Evolutionary conservation across 1,140 invertebrate species (phyloP).

Genomic region (Drosophila takahashii): DNA sequence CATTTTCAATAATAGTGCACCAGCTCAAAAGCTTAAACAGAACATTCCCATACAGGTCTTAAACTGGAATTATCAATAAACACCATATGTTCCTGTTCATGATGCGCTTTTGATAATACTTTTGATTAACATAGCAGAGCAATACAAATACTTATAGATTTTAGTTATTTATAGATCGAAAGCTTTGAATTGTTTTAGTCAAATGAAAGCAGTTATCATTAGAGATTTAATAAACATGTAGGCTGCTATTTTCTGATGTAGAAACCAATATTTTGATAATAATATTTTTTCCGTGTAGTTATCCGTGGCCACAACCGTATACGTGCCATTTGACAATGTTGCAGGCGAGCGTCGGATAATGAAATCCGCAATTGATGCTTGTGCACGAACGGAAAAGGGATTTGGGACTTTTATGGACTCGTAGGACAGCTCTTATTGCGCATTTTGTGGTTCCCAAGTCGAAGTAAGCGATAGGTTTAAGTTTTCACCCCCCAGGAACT

Average conservation of each 20-base stretch:
- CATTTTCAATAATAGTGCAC: slow-evolving; percentile 1
- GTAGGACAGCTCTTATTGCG: slow-evolving; percentile 22
- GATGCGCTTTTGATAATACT: background rate
- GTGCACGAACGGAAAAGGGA: slow-evolving; percentile 15
- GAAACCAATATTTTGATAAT: no score
- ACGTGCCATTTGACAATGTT: slow-evolving; percentile 31
- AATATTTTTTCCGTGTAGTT: slow-evolving; percentile 2
- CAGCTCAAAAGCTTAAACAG: background rate
- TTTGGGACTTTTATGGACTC: slow-evolving; percentile 13
- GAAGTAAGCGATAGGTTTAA: slow-evolving; percentile 21
- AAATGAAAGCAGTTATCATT: no score
- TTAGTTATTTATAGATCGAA: background rate
- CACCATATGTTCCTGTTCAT: background rate
- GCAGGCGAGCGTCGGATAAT: slow-evolving; percentile 16
- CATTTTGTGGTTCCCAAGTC: slow-evolving; percentile 23
- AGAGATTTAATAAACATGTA: no score
- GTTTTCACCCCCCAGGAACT: background rate
- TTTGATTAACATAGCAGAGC: background rate
- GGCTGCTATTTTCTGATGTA: no score
- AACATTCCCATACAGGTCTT: background rate
- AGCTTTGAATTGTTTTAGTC: no score
- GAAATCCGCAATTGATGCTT: slow-evolving; percentile 34
- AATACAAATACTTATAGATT: background rate
- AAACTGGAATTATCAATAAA: slow-evolving; percentile 11
- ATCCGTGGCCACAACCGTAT: background rate